Evolutionary conservation across 2,113 vertebrate species (phyloP).

Genomic region (Ciconia boyciana): DNA sequence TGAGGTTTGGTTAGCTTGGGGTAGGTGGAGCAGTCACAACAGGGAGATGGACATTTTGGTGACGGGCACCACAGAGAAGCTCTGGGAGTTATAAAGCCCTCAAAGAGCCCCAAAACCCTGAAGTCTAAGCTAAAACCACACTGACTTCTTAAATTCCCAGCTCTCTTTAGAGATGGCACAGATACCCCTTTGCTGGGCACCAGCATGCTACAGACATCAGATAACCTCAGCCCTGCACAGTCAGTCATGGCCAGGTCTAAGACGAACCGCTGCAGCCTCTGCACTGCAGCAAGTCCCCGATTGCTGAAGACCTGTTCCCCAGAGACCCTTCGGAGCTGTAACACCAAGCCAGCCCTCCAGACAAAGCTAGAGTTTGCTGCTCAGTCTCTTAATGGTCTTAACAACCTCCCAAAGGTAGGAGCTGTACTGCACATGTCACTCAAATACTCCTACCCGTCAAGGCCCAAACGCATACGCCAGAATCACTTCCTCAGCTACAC

Average conservation of each 20-base stretch:
- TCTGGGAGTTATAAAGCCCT: neutral
- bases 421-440: neutral
- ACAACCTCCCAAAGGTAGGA: neutral
- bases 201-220: neutral
- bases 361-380: neutral
- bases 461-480: neutral
- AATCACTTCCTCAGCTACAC: neutral
- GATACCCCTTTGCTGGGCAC: neutral
- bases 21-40: neutral
- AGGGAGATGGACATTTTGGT: neutral
- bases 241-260: neutral
- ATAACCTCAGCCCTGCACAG: neutral
- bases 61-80: neutral
- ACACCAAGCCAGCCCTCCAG: neutral
- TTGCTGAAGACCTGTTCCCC: neutral
- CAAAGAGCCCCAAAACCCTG: neutral
- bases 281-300: neutral
- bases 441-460: neutral
- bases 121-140: neutral
- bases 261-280: neutral
- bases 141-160: neutral
- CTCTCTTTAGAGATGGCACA: neutral
- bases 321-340: neutral
- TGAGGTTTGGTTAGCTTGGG: neutral
- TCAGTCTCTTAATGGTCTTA: neutral